Conservation (phyloP, 2,888 invertebrate genomes). For the Mactromeris polynyma region DNA sequence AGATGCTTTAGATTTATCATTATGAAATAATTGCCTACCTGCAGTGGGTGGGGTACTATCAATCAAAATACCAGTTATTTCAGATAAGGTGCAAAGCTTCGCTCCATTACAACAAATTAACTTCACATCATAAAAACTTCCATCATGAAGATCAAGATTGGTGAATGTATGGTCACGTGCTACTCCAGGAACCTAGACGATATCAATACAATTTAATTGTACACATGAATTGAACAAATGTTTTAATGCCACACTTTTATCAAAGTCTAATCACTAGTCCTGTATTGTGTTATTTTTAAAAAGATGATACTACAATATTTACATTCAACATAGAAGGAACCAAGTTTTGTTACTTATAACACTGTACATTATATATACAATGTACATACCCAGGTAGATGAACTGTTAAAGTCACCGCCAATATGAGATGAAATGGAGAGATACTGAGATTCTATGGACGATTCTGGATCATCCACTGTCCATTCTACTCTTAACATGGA, state of each 20-base stretch:
- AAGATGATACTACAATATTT: too few species aligned
- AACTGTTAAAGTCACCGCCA: slow-evolving; percentile 67
- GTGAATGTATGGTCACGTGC: slow-evolving; percentile 65
- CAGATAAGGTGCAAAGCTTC: slow-evolving; percentile 60
- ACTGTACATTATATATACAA: too few species aligned
- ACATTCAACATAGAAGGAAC: too few species aligned
- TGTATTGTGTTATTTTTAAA: too few species aligned
- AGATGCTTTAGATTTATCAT: too few species aligned
- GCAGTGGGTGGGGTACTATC: slow-evolving; percentile 64
- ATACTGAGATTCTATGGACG: slow-evolving; percentile 66
- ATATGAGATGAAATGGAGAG: slow-evolving; percentile 63
- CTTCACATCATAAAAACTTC: slow-evolving; percentile 58
- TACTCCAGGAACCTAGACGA: slow-evolving; percentile 63
- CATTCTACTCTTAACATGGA: slow-evolving; percentile 58
- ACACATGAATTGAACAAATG: too few species aligned
- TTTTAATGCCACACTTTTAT: too few species aligned
- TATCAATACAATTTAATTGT: too few species aligned
- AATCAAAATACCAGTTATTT: slow-evolving; percentile 47
- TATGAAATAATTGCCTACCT: slow-evolving; percentile 40
- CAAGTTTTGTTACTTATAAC: too few species aligned
- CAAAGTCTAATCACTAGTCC: too few species aligned
- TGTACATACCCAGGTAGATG: slow-evolving; percentile 58
- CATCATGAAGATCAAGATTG: slow-evolving; percentile 67
- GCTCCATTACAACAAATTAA: slow-evolving; percentile 69
- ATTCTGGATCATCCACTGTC: slow-evolving; percentile 56